phyloP scores from a whole-genome alignment of 2,113 vertebrate species.

The Limanda limanda region DNA sequence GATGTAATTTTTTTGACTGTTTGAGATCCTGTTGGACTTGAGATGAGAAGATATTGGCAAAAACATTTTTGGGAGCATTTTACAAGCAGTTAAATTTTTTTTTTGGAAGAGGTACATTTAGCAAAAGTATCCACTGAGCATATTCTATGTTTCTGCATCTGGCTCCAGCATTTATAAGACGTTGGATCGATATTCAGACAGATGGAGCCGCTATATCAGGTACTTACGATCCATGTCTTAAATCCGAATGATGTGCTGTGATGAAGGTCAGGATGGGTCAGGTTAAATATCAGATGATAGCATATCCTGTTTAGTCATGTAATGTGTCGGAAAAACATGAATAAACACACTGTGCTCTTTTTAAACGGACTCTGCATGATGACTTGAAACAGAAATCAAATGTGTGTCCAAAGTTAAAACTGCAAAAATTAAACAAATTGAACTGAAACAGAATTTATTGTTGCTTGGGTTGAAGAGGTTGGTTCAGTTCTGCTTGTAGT shows the following conservation, averaged over 20 bases:
- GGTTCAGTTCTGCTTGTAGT: background rate
- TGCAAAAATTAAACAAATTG: background rate
- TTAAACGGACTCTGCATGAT: background rate
- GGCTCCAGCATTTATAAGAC: constrained; percentile 13
- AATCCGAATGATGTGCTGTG: constrained; percentile 21
- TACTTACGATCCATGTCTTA: constrained; percentile 6
- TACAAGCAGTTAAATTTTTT: constrained; percentile 18
- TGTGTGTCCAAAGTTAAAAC: background rate
- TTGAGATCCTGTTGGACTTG: constrained; percentile 18
- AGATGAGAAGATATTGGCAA: constrained; percentile 33
- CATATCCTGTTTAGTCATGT: constrained; percentile 15
- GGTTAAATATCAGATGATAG: constrained; percentile 8
- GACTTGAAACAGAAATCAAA: background rate
- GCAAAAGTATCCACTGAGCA: constrained; percentile 51
- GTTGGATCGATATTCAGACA: background rate
- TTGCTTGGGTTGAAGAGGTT: background rate
- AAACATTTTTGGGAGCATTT: constrained; percentile 39
- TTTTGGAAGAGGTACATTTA: constrained; percentile 35
- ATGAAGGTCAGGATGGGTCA: constrained; percentile 1
- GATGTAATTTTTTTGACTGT: constrained; percentile 20
- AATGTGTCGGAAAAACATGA: background rate
- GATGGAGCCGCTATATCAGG: constrained; percentile 12
- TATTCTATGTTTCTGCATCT: constrained; percentile 18
- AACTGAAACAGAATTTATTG: background rate
- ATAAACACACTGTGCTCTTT: background rate